Evolutionary conservation across 2,113 vertebrate species (phyloP).

Genomic region (Dicaeum eximium): DNA sequence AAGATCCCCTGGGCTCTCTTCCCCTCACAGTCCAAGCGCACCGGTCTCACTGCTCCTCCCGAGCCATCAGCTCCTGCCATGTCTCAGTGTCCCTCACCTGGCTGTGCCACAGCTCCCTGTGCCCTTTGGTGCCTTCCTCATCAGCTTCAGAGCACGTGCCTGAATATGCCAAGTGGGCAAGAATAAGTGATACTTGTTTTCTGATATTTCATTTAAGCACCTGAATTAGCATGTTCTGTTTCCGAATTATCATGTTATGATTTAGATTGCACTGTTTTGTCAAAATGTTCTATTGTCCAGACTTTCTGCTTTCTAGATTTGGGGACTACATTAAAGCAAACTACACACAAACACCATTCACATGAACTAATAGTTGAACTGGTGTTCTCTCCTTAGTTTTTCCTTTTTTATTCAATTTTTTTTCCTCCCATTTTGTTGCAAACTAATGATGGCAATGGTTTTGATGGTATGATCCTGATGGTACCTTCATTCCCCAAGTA

Average conservation of each 20-base stretch:
- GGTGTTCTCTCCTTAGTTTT: background rate
- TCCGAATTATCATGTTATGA: background rate
- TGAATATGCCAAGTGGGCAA: background rate
- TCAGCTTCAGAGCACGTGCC: background rate
- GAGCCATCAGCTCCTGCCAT: fast-evolving
- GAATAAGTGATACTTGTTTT: background rate
- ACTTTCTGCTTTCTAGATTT: background rate
- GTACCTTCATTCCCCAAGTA: background rate
- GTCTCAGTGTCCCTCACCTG: background rate
- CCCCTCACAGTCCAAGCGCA: fast-evolving
- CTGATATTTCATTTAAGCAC: background rate
- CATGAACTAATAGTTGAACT: background rate
- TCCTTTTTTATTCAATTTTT: no score
- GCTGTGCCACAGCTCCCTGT: background rate
- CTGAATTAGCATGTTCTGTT: background rate
- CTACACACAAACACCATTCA: no score
- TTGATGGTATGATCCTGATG: background rate
- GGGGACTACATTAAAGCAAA: background rate
- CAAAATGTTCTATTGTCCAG: background rate
- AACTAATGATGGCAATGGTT: background rate
- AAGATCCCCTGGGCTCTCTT: background rate
- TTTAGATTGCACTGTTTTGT: background rate
- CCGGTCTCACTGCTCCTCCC: fast-evolving
- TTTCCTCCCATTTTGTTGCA: background rate
- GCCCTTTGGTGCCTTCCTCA: background rate